Evolutionary conservation across 2,113 vertebrate species (phyloP).

Genomic region (Neomonachus schauinslandi): DNA sequence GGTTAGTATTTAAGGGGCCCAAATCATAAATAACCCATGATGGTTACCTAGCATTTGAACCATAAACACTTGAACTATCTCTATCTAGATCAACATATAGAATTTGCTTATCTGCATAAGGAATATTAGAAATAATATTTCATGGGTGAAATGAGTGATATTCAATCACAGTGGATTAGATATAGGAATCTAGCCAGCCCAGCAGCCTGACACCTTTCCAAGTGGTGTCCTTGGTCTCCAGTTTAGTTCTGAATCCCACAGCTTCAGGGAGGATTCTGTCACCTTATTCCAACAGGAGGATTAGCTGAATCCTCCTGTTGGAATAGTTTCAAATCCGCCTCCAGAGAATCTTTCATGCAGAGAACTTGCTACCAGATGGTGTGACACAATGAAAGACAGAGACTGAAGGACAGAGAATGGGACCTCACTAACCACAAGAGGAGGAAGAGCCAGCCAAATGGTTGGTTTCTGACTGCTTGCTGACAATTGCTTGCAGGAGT

Average conservation of each 20-base stretch:
- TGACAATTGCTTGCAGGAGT: neutral
- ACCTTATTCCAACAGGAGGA: neutral
- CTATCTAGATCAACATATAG: neutral
- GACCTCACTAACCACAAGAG: neutral
- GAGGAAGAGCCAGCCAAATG: neutral
- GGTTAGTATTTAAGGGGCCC: neutral
- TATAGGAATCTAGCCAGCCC: neutral
- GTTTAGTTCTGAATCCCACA: neutral
- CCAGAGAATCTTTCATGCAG: neutral
- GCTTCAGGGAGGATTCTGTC: neutral
- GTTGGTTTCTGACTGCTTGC: neutral
- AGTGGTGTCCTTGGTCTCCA: neutral
- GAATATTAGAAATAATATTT: neutral
- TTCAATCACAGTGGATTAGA: too few species aligned
- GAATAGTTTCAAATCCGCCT: neutral
- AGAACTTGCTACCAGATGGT: neutral
- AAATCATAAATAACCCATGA: neutral
- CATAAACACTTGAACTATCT: neutral
- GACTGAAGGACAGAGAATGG: neutral
- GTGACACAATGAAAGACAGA: neutral
- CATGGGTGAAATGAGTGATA: neutral
- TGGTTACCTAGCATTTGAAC: neutral
- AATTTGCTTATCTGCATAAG: neutral
- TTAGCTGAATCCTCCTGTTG: neutral
- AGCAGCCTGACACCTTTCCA: neutral